Percentiles rank a stretch among this genome's conserved stretches.
These are phyloP conservation scores for Drosophila sucinea DNA, from an alignment of 1,140 invertebrate species.

Conservation along the genomic window DNA sequence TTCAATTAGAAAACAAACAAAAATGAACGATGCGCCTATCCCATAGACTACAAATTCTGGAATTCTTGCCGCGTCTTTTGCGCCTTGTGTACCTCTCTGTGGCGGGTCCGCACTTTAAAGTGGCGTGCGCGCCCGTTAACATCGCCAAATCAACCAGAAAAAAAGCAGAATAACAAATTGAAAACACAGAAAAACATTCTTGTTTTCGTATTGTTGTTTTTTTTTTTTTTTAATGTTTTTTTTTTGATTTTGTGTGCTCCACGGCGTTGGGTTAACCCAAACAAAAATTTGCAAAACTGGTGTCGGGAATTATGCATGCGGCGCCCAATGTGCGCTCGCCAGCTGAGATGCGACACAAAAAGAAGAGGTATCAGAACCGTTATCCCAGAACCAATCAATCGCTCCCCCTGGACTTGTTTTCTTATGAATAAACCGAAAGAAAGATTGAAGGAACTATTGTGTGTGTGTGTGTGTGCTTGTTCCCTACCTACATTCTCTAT, in stretches of 20 bases:
- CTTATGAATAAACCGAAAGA: neutral
- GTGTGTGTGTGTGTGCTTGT: constrained; percentile 28
- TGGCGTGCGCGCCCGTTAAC: constrained; percentile 66
- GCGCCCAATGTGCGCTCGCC: constrained; percentile 74
- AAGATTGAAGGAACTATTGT: neutral
- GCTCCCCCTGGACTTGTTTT: no score
- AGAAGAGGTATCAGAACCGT: constrained; percentile 82
- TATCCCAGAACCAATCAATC: constrained; percentile 19
- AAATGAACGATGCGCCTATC: neutral
- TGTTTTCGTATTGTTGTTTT: constrained; percentile 15
- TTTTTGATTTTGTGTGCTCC: constrained; percentile 14
- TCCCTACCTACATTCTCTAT: constrained; percentile 6
- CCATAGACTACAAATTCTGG: neutral
- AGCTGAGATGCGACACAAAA: constrained; percentile 79
- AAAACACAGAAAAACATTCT: neutral
- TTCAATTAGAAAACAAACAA: constrained; percentile 64
- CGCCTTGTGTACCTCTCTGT: constrained; percentile 9
- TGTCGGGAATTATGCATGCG: constrained; percentile 77
- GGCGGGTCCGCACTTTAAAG: constrained; percentile 51
- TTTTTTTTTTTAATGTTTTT: neutral
- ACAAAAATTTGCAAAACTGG: constrained; percentile 63
- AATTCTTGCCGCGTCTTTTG: constrained; percentile 6
- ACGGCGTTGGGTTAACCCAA: constrained; percentile 44
- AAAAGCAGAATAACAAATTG: neutral
- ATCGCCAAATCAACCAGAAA: constrained; percentile 35